phyloP scores from a whole-genome alignment of 2,113 vertebrate species.

The Erinaceus europaeus region DNA sequence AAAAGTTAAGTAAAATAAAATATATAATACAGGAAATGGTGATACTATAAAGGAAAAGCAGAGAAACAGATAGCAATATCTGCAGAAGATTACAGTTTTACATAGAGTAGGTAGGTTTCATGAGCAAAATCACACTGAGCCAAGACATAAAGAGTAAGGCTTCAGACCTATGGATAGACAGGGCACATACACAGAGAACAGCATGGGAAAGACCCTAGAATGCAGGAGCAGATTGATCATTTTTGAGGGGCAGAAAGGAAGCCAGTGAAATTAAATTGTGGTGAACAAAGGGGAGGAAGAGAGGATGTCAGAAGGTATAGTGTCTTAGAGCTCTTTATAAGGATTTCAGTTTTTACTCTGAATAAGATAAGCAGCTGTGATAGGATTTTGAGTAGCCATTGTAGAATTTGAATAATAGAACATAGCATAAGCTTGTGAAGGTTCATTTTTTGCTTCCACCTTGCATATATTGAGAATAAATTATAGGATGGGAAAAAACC shows the following conservation, averaged over 20 bases:
- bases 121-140: background rate
- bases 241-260: background rate
- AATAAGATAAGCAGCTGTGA: background rate
- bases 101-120: background rate
- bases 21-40: background rate
- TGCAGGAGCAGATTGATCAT: background rate
- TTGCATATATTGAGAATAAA: background rate
- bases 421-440: background rate
- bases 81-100: background rate
- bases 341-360: background rate
- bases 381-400: background rate
- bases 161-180: background rate
- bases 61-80: background rate
- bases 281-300: background rate
- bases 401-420: background rate
- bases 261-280: background rate
- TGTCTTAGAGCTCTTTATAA: background rate
- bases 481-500: background rate
- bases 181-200: background rate
- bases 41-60: background rate
- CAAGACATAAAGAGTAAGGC: background rate
- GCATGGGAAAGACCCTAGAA: background rate
- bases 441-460: too few relatives aligned
- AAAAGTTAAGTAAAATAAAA: background rate
- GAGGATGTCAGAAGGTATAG: background rate